These are phyloP conservation scores for Agrotis puta DNA, from an alignment of 2,888 invertebrate species.

Conservation along the genomic window DNA sequence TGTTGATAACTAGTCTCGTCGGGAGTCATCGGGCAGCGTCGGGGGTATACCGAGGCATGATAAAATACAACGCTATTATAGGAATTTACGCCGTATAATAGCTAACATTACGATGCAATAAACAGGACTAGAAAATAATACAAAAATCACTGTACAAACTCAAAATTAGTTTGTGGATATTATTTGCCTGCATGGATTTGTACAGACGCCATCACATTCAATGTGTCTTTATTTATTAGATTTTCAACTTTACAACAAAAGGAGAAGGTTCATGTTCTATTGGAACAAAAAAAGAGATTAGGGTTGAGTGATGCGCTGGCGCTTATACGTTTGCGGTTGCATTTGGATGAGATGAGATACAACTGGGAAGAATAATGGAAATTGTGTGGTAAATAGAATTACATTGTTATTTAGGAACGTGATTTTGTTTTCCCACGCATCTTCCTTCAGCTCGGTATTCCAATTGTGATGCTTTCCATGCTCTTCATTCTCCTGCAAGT, in stretches of 20 bases:
- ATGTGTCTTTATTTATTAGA: too few relatives aligned
- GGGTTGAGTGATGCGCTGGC: too few relatives aligned
- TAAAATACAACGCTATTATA: slow-evolving; percentile 79
- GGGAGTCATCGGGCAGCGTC: slow-evolving; percentile 51
- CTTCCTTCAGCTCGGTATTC: neutral
- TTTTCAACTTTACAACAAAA: too few relatives aligned
- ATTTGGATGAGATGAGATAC: slow-evolving; percentile 48
- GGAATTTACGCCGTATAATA: slow-evolving; percentile 79
- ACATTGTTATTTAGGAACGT: neutral
- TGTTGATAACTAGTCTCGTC: slow-evolving; percentile 14
- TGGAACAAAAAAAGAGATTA: too few relatives aligned
- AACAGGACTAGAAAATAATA: slow-evolving; percentile 62
- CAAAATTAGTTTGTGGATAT: slow-evolving; percentile 54
- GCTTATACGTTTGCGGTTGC: slow-evolving; percentile 58
- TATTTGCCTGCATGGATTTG: slow-evolving; percentile 39
- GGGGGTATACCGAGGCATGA: slow-evolving; percentile 30
- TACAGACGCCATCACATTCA: neutral
- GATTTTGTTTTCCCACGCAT: slow-evolving; percentile 1
- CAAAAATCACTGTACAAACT: slow-evolving; percentile 51
- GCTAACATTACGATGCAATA: slow-evolving; percentile 67
- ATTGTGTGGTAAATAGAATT: slow-evolving; percentile 24
- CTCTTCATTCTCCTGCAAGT: too few relatives aligned
- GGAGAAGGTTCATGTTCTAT: too few relatives aligned
- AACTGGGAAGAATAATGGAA: slow-evolving; percentile 25
- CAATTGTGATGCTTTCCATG: neutral